These are phyloP conservation scores for Serripes groenlandicus DNA, from an alignment of 2,888 invertebrate genomes.

Conservation along the genomic window DNA sequence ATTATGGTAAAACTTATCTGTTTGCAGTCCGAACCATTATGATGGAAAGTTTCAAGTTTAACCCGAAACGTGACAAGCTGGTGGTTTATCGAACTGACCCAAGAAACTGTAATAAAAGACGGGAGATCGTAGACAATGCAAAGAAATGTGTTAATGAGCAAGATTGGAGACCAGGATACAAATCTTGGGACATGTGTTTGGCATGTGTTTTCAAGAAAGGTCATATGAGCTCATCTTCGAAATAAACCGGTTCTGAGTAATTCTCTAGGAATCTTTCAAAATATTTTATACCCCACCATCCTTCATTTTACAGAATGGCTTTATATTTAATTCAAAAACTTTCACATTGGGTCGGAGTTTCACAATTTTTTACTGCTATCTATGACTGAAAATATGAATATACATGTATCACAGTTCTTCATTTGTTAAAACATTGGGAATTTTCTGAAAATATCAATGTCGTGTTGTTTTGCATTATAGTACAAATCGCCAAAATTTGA, in stretches of 20 bases:
- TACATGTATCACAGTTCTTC: too few relatives aligned
- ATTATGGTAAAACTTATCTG: conserved; percentile 46
- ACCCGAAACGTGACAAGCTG: conserved; percentile 27
- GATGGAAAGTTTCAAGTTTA: conserved; percentile 36
- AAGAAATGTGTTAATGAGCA: conserved; percentile 14
- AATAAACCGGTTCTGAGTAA: not conserved
- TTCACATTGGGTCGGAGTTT: too few relatives aligned
- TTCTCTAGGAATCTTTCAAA: too few relatives aligned
- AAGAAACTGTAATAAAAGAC: not conserved
- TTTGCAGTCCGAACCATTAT: conserved; percentile 51
- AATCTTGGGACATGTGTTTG: conserved; percentile 33
- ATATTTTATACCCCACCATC: too few relatives aligned
- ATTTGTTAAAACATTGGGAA: too few relatives aligned
- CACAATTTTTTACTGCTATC: too few relatives aligned
- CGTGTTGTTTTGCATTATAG: too few relatives aligned
- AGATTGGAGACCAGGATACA: conserved; percentile 20
- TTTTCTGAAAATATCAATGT: too few relatives aligned
- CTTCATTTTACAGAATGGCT: too few relatives aligned
- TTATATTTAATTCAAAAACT: too few relatives aligned
- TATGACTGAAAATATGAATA: too few relatives aligned
- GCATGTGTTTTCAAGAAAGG: conserved; percentile 15
- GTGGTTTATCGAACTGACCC: conserved; percentile 40
- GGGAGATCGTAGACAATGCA: conserved; percentile 11
- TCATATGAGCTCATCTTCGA: not conserved
- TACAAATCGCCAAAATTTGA: too few relatives aligned